Evolutionary conservation across 2,113 vertebrate species (phyloP), one percentile per base, ranked within the genome.

Genomic region (Conger conger): DNA sequence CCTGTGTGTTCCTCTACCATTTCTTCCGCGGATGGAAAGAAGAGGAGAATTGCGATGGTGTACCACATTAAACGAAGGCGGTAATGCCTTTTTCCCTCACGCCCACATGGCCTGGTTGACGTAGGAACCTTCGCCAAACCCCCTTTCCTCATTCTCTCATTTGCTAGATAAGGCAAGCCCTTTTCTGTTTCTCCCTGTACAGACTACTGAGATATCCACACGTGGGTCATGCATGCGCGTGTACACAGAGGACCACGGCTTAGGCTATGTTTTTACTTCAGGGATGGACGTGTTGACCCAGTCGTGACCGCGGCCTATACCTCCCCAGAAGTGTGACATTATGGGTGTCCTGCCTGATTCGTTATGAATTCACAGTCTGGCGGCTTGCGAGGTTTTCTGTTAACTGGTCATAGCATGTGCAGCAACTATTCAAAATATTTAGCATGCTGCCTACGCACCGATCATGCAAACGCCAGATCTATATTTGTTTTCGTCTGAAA

Each of bases 41-140:
- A 93, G 92, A 92, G 90, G 85, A 83, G 87, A 90, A 89, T 82
- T 87, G 84, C 87, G 96, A 95, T 96, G 96, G 95, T 95, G 95
- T 94, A 93, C 95, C 95, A 96, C 95, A 95, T 96, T 95, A 94
- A 93, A 93, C 93, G 95, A 89, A 94, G 95, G 95, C 95, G 94
- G 95, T 94, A 94, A 94, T 95, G 93, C 83, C 91, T 92, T 93
- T 93, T 76, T 91, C 93, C 93, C 93, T 93, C 94, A 96, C 96
- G 95, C 96, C 96, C 96, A 96, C 95, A 92, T 90, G 90, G 91
- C 91, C 91, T 93, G 94, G 85, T 94, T 96, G 95, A 96, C 95
- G 96, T 93, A 95, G 92, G 94, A 93, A 93, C 94, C 94, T 95
- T 94, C 94, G 92, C 87, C 93, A 90, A 92, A 89, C 92, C 84